A percentile compares a stretch with the other conserved stretches of the same genome.
Conservation (phyloP, 2,113 vertebrate genomes). For the Corvus hawaiiensis region DNA sequence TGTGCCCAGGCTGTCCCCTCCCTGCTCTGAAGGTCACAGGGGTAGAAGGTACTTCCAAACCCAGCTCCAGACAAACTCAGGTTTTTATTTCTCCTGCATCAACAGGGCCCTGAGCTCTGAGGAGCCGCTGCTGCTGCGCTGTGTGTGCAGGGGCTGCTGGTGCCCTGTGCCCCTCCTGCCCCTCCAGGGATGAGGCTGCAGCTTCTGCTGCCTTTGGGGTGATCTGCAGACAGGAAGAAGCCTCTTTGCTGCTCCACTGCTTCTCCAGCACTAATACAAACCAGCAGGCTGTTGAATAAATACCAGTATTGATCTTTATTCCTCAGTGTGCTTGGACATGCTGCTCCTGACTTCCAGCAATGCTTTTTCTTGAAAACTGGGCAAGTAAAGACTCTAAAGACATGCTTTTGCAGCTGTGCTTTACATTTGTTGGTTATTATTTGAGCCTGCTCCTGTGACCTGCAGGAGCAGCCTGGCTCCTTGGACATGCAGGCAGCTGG, state of each 20-base stretch:
- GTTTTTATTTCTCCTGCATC: not conserved
- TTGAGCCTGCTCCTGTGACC: not conserved
- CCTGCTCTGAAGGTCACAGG: accelerated
- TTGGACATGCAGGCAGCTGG: not conserved
- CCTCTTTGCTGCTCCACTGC: not conserved
- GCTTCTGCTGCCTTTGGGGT: not conserved
- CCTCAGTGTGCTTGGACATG: not conserved
- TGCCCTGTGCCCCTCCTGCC: not conserved
- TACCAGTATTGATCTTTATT: not conserved
- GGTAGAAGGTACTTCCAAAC: not conserved
- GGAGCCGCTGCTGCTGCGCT: not conserved
- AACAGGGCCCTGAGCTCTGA: not conserved
- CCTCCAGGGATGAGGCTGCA: not conserved
- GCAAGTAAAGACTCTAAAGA: not conserved
- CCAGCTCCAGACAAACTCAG: not conserved
- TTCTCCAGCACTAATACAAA: not conserved
- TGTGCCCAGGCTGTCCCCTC: not conserved
- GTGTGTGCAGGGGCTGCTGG: not conserved
- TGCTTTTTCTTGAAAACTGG: not conserved
- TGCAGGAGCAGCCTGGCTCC: not conserved
- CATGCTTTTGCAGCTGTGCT: accelerated
- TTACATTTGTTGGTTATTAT: not conserved
- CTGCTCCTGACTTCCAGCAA: not conserved
- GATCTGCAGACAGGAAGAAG: not conserved
- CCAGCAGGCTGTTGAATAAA: not conserved